These are phyloP conservation scores for Neolamprologus hecqui DNA, from an alignment of 2,113 vertebrate genomes.

Conservation along the genomic window DNA sequence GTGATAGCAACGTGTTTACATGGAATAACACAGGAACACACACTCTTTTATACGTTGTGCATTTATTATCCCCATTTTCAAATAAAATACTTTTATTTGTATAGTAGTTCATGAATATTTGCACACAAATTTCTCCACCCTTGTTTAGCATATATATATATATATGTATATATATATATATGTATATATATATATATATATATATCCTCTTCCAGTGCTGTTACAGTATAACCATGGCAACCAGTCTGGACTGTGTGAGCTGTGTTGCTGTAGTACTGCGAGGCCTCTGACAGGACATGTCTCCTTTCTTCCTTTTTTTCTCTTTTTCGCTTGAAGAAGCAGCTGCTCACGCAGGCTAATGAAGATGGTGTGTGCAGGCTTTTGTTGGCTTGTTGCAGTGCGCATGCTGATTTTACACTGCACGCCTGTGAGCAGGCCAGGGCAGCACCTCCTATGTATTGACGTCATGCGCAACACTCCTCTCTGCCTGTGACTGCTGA, in stretches of 20 bases:
- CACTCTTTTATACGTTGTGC: accelerated
- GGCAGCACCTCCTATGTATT: not conserved
- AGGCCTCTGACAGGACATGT: not conserved
- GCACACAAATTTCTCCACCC: not conserved
- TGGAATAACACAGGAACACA: not conserved
- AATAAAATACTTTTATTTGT: not conserved
- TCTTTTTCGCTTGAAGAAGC: not conserved
- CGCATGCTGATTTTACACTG: not conserved
- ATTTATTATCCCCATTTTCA: not conserved
- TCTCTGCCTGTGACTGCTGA: not conserved
- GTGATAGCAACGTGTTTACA: not conserved
- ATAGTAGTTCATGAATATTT: accelerated
- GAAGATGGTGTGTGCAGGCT: not conserved
- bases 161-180: too few relatives aligned
- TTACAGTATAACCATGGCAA: conserved; percentile 24
- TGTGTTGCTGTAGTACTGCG: conserved; percentile 11
- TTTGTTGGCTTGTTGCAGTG: not conserved
- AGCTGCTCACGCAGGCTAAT: not conserved
- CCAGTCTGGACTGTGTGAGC: conserved; percentile 3
- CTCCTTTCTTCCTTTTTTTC: not conserved
- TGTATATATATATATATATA: accelerated
- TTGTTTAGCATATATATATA: not conserved
- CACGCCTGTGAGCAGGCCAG: not conserved
- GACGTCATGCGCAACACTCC: not conserved
- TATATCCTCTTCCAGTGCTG: not conserved